Evolutionary conservation across 2,113 vertebrate genomes (phyloP).

Genomic region (Egretta garzetta): DNA sequence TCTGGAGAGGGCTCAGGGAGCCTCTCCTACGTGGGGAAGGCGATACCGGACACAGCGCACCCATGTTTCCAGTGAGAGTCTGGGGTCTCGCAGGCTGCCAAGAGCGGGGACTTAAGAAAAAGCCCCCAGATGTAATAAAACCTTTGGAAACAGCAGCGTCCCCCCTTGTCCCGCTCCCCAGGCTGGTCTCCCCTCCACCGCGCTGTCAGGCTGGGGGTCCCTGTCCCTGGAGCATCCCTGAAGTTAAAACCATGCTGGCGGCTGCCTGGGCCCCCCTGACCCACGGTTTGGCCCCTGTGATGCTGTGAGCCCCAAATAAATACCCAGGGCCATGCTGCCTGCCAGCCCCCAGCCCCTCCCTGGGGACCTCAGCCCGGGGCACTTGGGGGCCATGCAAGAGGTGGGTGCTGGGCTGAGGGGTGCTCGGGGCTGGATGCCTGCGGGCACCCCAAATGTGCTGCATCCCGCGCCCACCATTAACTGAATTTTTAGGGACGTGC

Average conservation of each 20-base stretch:
- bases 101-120: neutral
- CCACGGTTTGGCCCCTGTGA: fast-evolving
- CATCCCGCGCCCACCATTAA: neutral
- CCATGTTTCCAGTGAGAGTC: neutral
- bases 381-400: no score
- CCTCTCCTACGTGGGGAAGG: neutral
- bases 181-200: neutral
- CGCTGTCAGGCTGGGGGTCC: neutral
- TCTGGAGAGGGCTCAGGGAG: neutral
- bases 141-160: neutral
- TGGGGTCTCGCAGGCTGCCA: neutral
- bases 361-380: fast-evolving
- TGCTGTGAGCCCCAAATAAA: neutral
- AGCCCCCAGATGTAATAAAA: neutral
- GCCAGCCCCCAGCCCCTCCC: neutral
- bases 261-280: fast-evolving
- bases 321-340: fast-evolving
- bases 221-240: neutral
- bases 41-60: neutral
- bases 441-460: neutral
- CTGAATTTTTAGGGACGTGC: fast-evolving
- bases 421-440: neutral
- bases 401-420: neutral
- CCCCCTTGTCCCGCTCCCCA: fast-evolving
- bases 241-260: fast-evolving